Conservation (phyloP, 2,888 invertebrate species). For the Lottia gigantea region DNA sequence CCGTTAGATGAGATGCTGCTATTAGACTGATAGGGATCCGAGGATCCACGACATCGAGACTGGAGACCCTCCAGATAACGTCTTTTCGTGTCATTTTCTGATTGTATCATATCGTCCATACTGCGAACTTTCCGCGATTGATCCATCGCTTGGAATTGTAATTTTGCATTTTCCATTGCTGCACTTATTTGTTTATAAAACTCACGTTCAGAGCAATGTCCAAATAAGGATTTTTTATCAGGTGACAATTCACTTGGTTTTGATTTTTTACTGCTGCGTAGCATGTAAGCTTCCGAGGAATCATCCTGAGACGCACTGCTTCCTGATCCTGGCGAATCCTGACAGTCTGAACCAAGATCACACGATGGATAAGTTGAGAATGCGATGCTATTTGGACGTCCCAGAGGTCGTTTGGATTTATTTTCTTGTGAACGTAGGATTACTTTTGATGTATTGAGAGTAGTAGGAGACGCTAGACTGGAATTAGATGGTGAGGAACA, state of each 20-base stretch:
- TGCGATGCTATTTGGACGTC: slow-evolving; percentile 65
- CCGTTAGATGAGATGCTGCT: slow-evolving; percentile 66
- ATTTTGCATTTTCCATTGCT: slow-evolving; percentile 61
- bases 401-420: slow-evolving; percentile 55
- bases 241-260: slow-evolving; percentile 39
- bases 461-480: slow-evolving; percentile 37
- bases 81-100: slow-evolving; percentile 47
- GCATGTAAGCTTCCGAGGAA: slow-evolving; percentile 49
- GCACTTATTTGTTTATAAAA: slow-evolving; percentile 59
- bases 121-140: slow-evolving; percentile 63
- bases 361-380: slow-evolving; percentile 63
- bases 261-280: slow-evolving; percentile 50
- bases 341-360: slow-evolving; percentile 55
- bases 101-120: slow-evolving; percentile 63
- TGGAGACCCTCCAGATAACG: slow-evolving; percentile 46
- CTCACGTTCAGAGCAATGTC: slow-evolving; percentile 55
- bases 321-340: slow-evolving; percentile 44
- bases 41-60: slow-evolving; percentile 49
- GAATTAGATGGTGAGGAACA: slow-evolving; percentile 30
- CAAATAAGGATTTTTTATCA: slow-evolving; percentile 44
- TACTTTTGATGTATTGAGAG: slow-evolving; percentile 41
- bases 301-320: slow-evolving; percentile 52
- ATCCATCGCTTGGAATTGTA: slow-evolving; percentile 50
- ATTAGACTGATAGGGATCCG: slow-evolving; percentile 62
- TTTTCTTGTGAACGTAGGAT: slow-evolving; percentile 56